Evolutionary conservation across 2,797 vertebrate genomes (phyloP), one percentile per base, ranked within the genome.

Genomic region (Myotis myotis): DNA sequence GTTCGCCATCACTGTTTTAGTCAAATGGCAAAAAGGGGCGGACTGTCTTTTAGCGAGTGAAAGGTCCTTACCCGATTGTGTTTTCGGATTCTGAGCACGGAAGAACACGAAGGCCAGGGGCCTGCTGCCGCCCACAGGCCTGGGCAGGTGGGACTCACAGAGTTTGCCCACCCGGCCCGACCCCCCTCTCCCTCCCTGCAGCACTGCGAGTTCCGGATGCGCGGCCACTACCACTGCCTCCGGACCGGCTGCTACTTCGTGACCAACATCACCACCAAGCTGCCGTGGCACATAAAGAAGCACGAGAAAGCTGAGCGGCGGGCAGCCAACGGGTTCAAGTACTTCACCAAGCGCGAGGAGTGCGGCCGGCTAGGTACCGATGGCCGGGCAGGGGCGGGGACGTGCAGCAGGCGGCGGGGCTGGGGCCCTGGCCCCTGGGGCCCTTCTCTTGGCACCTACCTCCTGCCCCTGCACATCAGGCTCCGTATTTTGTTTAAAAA

Each of bases 241-340:
- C 99, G 99, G 75, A 98, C 99, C 0, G 99, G 99, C 98, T 99
- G 99, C 98, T 99, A 96, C 98, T 99, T 99, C 0, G 99, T 99
- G 97, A 99, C 99, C 91, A 99, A 99, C 98, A 99, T 99, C 98
- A 99, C 99, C 98, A 99, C 99, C 98, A 99, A 99, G 97, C 99
- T 99, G 96, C 99, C 99, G 1, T 99, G 99, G 99, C 99, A 99
- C 23, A 89, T 99, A 95, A 99, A 99, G 96, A 99, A 99, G 96
- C 99, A 99, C 0, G 99, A 99, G 98, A 99, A 99, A 96, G 99
- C 99, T 0, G 99, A 99, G 98, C 98, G 99, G 41, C 99, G 99
- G 2, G 99, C 99, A 0, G 99, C 99, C 98, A 99, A 99, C 0
- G 99, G 99, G 66, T 99, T 99, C 98, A 99, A 99, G 97, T 99